These are phyloP conservation scores for Nixonia krombeini DNA, from an alignment of 1,140 invertebrate genomes.

Conservation along the genomic window DNA sequence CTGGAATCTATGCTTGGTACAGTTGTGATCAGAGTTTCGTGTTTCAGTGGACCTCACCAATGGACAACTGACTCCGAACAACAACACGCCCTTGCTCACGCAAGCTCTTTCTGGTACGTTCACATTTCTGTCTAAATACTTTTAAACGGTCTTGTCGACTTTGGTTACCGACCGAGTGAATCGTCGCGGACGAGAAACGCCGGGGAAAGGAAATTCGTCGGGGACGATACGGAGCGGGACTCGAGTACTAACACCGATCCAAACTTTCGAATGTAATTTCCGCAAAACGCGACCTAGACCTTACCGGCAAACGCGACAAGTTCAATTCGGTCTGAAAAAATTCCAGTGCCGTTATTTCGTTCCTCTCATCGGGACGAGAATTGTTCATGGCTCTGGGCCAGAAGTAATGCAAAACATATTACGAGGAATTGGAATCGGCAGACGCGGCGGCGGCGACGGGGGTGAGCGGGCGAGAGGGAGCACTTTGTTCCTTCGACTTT, in stretches of 20 bases:
- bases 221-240: no score
- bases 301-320: constrained; percentile 38
- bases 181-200: no score
- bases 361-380: constrained; percentile 17
- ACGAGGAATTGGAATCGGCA: constrained; percentile 41
- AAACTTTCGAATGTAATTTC: constrained; percentile 37
- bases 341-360: constrained; percentile 15
- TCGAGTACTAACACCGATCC: no score
- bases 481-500: constrained; percentile 31
- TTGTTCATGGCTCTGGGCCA: constrained; percentile 41
- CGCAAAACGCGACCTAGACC: constrained; percentile 38
- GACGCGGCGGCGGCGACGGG: not conserved
- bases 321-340: constrained; percentile 42
- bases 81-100: constrained; percentile 93
- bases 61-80: constrained; percentile 93
- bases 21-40: constrained; percentile 71
- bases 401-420: constrained; percentile 47
- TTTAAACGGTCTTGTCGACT: no score
- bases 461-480: constrained; percentile 13
- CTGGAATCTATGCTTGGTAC: constrained; percentile 21
- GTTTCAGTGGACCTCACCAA: constrained; percentile 94
- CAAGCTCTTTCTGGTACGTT: constrained; percentile 93
- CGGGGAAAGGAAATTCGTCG: no score
- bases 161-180: no score
- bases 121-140: no score